Conservation (phyloP, 2,797 vertebrate species). For the Heterohyrax brucei region DNA sequence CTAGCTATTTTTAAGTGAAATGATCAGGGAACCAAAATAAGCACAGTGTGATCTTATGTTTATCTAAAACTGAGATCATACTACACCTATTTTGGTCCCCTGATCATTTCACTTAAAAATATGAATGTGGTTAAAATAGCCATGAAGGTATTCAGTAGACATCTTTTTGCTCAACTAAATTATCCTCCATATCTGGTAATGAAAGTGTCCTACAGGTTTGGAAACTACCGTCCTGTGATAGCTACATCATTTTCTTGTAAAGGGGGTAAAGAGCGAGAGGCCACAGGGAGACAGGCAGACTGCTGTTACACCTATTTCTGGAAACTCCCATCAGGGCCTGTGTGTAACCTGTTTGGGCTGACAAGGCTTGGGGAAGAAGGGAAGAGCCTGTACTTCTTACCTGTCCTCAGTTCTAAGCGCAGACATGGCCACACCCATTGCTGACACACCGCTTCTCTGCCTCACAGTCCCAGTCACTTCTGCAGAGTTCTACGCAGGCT, state of each 20-base stretch:
- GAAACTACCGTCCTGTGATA: conserved; percentile 42
- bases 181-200: not conserved
- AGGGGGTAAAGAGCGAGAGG: not conserved
- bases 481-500: conserved; percentile 55
- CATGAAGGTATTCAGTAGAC: not conserved
- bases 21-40: conserved; percentile 60
- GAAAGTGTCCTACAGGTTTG: conserved; percentile 71
- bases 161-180: not conserved
- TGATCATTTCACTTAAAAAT: not conserved
- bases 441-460: not conserved
- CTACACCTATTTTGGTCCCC: too few species aligned
- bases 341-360: not conserved
- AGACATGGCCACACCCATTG: conserved; percentile 36
- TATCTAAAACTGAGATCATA: too few species aligned
- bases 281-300: not conserved
- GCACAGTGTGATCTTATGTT: not conserved
- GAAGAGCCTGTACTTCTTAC: conserved; percentile 52
- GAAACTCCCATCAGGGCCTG: not conserved
- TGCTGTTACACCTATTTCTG: not conserved
- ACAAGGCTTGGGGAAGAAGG: not conserved
- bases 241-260: not conserved
- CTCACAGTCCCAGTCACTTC: conserved; percentile 48
- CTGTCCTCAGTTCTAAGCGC: not conserved
- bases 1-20: conserved; percentile 44
- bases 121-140: conserved; percentile 22